Evolutionary conservation across 2,797 vertebrate species (phyloP), one percentile per base, ranked within the genome.

Genomic region (Enteromius paludinosus): DNA sequence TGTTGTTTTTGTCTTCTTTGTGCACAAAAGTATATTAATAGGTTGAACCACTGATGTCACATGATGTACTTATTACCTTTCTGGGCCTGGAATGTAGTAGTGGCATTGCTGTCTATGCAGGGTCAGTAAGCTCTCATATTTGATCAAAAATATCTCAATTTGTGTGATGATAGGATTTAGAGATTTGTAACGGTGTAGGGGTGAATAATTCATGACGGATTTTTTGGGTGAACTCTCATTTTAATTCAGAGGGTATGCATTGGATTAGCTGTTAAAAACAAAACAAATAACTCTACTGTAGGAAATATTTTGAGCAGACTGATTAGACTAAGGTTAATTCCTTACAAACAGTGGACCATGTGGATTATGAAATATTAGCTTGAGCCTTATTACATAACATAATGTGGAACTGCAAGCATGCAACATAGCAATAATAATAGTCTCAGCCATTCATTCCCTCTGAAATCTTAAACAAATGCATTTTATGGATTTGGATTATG

Each of bases 281-380:
- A 68, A 71, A 61, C 7, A 17, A 28, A 69, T 28, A 49, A 47
- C 28, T 43, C 8, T 4, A 43, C 10, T 43, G 41, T 43, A 38
- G 5, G 35, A 59, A 35, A 43, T 43, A 59, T 70, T 65, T 28
- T 14, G 12, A 79, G 18, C 17, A 45, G 4, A 70, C 33, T 20
- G 30, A 14, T 38, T 78, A 78, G n/a, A 10, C 25, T 66, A 14
- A 43, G 10, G 28, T 54, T 68, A 41, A 59, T 52, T 45, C n/a
- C 25, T 12, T 3, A 35, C 71, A 23, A 69, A 41, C 81, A 84
- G 47, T 78, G 69, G 49, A 78, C 68, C 66, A 77, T 41, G 70
- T 66, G 54, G 84, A 85, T 88, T 71, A 80, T 45, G 41, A 74
- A 79, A 85, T 62, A 28, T 20, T 38, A 20, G 15, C 23, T 54